Conservation (phyloP, 2,888 invertebrate species). For the Pogonocherus hispidulus region DNA sequence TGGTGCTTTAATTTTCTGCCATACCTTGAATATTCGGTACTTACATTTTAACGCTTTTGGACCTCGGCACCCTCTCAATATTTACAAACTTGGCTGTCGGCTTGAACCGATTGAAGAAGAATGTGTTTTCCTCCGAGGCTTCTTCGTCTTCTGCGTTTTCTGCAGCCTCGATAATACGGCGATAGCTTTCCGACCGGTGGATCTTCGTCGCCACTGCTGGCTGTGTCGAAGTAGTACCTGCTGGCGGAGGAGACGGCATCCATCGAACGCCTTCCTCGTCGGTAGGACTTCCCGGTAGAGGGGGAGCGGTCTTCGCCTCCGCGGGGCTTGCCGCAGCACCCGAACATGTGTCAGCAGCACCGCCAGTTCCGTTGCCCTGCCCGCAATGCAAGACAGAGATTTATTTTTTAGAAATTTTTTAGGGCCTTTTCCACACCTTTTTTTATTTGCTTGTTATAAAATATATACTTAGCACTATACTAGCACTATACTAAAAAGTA, state of each 20-base stretch:
- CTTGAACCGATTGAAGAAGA: slow-evolving; percentile 66
- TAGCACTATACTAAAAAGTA: too few species aligned
- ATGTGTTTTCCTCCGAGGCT: slow-evolving; percentile 38
- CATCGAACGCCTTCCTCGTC: slow-evolving; percentile 3
- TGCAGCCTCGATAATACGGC: slow-evolving; percentile 66
- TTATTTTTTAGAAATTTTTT: slow-evolving; percentile 42
- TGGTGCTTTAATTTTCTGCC: too few species aligned
- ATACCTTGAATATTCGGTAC: slow-evolving; percentile 32
- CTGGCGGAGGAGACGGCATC: slow-evolving; percentile 55
- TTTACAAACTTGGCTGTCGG: slow-evolving; percentile 65
- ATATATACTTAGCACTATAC: too few species aligned
- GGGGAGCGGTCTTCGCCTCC: slow-evolving; percentile 22
- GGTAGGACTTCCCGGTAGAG: slow-evolving; percentile 23
- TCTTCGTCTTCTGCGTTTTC: slow-evolving; percentile 56
- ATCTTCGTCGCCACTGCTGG: slow-evolving; percentile 73
- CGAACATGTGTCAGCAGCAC: slow-evolving; percentile 72
- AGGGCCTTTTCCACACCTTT: neutral
- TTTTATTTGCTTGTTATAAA: too few species aligned
- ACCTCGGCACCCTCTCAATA: slow-evolving; percentile 65
- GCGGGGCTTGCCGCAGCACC: slow-evolving; percentile 65
- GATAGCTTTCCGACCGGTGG: slow-evolving; percentile 71
- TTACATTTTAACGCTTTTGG: slow-evolving; percentile 66
- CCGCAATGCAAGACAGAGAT: slow-evolving; percentile 64
- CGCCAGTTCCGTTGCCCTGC: slow-evolving; percentile 70
- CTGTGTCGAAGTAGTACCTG: slow-evolving; percentile 54